Evolutionary conservation across 2,113 vertebrate genomes (phyloP).

Genomic region (Pitta sordida): DNA sequence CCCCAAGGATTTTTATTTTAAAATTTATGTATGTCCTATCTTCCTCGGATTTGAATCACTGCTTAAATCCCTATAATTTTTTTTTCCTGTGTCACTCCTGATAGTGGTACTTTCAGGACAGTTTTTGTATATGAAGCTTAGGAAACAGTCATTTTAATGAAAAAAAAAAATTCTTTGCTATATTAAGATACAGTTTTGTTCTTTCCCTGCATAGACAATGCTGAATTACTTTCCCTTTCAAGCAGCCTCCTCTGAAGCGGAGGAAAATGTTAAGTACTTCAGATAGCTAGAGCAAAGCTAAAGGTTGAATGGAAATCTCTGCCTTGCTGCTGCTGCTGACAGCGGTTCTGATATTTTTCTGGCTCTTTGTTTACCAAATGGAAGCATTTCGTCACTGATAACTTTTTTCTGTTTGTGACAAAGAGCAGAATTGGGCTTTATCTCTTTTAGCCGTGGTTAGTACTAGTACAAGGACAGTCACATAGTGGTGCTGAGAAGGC

Average conservation of each 20-base stretch:
- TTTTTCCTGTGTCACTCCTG: not conserved
- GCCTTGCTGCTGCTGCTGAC: not conserved
- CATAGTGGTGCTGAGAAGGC: not conserved
- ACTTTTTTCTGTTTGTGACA: not conserved
- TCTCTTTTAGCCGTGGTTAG: not conserved
- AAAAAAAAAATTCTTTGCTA: not conserved
- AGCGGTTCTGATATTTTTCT: not conserved
- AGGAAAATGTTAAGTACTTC: not conserved
- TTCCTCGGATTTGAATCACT: not conserved
- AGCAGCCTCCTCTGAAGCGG: not conserved
- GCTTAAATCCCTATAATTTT: not conserved
- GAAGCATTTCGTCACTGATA: not conserved
- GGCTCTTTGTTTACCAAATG: slow-evolving; percentile 1
- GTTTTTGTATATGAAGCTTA: not conserved
- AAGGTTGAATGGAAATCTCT: slow-evolving; percentile 20
- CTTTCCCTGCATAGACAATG: not conserved
- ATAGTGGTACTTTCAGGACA: not conserved
- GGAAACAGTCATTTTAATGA: not conserved
- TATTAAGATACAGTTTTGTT: not conserved
- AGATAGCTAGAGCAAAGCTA: not conserved
- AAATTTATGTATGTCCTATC: not conserved
- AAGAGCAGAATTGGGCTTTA: not conserved
- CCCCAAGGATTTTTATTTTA: not conserved
- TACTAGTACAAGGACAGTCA: not conserved
- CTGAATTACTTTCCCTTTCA: slow-evolving; percentile 19